A percentile compares a stretch with the other conserved stretches of the same genome.
Evolutionary conservation across 2,113 vertebrate genomes (phyloP).

Genomic region (Ellobius talpinus): DNA sequence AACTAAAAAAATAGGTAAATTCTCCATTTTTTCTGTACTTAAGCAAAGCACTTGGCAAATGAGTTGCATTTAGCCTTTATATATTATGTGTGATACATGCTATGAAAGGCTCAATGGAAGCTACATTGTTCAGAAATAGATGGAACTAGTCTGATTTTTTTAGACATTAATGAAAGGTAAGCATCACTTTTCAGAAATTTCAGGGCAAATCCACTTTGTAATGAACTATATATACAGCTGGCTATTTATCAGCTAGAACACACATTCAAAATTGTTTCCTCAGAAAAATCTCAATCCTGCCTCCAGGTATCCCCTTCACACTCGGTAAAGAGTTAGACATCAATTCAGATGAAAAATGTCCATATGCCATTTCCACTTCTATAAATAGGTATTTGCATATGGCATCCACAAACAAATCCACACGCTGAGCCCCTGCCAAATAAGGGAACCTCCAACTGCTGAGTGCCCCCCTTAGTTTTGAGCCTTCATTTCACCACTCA

Average conservation of each 20-base stretch:
- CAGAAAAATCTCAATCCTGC: not conserved
- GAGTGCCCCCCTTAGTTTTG: not conserved
- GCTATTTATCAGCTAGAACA: not conserved
- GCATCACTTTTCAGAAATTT: not conserved
- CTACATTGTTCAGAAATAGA: not conserved
- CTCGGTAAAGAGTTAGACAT: slow-evolving; percentile 32
- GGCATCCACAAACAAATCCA: slow-evolving; percentile 59
- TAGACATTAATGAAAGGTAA: not conserved
- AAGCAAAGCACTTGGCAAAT: slow-evolving; percentile 16
- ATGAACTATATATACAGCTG: not conserved
- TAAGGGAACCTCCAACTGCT: not conserved
- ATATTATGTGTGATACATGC: not conserved
- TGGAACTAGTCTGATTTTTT: not conserved
- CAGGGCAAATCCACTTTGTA: not conserved
- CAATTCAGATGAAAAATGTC: slow-evolving; percentile 72
- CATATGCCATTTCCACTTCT: slow-evolving; percentile 54
- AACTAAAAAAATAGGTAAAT: not conserved
- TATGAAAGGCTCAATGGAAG: slow-evolving; percentile 7
- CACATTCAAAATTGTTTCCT: not conserved
- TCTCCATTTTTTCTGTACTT: not conserved
- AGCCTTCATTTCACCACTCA: not conserved
- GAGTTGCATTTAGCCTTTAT: not conserved
- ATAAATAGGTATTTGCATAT: slow-evolving; percentile 66
- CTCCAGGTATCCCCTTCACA: slow-evolving; percentile 52
- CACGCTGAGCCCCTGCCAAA: not conserved